phyloP scores from a whole-genome alignment of 2,113 vertebrate genomes.

The Festucalex cinctus region DNA sequence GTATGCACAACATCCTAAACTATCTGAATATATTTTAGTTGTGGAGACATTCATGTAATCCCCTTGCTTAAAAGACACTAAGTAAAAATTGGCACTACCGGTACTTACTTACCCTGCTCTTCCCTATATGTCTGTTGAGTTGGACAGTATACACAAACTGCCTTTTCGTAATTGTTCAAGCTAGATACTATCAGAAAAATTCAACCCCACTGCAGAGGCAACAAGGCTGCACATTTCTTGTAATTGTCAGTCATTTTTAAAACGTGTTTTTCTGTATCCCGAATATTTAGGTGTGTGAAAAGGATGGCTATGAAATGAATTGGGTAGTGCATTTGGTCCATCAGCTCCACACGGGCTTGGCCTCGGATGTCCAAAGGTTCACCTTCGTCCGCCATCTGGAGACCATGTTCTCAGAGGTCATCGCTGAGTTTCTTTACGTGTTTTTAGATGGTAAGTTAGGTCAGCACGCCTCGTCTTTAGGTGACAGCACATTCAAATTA shows the following conservation, averaged over 20 bases:
- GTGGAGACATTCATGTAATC: no score
- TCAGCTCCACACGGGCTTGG: slow-evolving; percentile 79
- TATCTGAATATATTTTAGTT: no score
- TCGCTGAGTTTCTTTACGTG: slow-evolving; percentile 75
- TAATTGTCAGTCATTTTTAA: neutral
- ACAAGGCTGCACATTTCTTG: neutral
- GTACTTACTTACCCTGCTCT: no score
- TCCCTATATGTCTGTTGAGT: no score
- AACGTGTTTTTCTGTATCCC: neutral
- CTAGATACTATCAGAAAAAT: neutral
- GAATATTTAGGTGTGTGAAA: slow-evolving; percentile 82
- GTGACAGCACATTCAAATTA: neutral
- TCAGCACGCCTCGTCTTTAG: neutral
- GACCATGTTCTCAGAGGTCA: slow-evolving; percentile 74
- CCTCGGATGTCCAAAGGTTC: slow-evolving; percentile 60
- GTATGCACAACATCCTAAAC: no score
- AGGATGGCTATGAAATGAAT: slow-evolving; percentile 86
- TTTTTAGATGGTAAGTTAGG: slow-evolving; percentile 70
- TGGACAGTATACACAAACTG: no score
- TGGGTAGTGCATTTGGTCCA: slow-evolving; percentile 85
- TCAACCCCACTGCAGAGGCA: neutral
- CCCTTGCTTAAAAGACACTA: no score
- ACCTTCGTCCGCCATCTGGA: slow-evolving; percentile 82
- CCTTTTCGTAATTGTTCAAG: neutral
- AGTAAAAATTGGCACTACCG: no score